These are phyloP conservation scores for Tympanoctomys barrerae DNA, from an alignment of 2,797 vertebrate species.

Conservation along the genomic window DNA sequence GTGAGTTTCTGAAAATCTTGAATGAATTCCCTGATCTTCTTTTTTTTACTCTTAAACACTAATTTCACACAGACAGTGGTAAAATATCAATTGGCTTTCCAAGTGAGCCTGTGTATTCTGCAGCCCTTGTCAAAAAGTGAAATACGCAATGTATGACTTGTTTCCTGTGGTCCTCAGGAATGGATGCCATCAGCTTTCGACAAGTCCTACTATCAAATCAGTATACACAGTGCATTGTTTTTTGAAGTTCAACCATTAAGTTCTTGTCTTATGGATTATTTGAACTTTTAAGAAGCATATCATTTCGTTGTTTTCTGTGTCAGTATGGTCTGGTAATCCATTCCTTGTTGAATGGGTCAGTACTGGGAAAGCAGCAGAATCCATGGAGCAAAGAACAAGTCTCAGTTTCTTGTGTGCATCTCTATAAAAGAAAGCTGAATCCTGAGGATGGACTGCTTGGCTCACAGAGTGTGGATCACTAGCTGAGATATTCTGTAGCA, in stretches of 20 bases:
- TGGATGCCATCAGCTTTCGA: slow-evolving; percentile 96
- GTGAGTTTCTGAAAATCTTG: slow-evolving; percentile 98
- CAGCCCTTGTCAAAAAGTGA: slow-evolving; percentile 96
- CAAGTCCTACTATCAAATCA: slow-evolving; percentile 96
- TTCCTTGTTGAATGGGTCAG: slow-evolving; percentile 95
- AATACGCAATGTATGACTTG: slow-evolving; percentile 97
- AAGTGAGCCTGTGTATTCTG: slow-evolving; percentile 98
- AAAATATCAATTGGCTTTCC: slow-evolving; percentile 98
- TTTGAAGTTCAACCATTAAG: slow-evolving; percentile 99
- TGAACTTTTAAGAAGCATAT: slow-evolving; percentile 99
- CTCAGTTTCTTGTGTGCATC: slow-evolving; percentile 99
- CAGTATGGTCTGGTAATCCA: slow-evolving; percentile 96
- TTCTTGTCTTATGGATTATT: slow-evolving; percentile 99
- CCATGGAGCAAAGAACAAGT: slow-evolving; percentile 96
- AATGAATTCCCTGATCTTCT: slow-evolving; percentile 97
- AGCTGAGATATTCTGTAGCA: slow-evolving; percentile 95
- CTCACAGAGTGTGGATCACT: slow-evolving; percentile 98
- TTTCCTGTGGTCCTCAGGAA: slow-evolving; percentile 99
- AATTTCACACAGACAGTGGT: slow-evolving; percentile 97
- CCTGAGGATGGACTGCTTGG: slow-evolving; percentile 95
- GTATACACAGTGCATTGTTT: slow-evolving; percentile 98
- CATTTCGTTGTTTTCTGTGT: slow-evolving; percentile 98
- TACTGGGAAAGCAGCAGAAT: slow-evolving; percentile 97
- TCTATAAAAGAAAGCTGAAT: slow-evolving; percentile 97
- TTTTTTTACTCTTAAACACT: slow-evolving; percentile 97